These are phyloP conservation scores for Takifugu rubripes DNA, from an alignment of 2,797 vertebrate genomes.

Conservation along the genomic window DNA sequence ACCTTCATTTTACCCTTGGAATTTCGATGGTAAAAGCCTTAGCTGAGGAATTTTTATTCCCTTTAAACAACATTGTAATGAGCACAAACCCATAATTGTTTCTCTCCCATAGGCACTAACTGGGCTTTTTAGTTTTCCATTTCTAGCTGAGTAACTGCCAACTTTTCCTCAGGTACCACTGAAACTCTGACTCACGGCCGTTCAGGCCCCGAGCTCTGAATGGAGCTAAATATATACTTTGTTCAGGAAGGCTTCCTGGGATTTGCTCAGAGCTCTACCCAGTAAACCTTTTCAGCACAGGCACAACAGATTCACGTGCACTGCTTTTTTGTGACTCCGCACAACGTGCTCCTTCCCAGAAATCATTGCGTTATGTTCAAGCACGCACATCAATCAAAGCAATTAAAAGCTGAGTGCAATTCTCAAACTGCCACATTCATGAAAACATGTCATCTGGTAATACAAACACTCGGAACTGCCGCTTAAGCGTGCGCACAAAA, in stretches of 20 bases:
- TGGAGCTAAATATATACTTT: conserved; percentile 52
- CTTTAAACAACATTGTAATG: conserved; percentile 72
- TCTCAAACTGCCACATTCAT: conserved; percentile 46
- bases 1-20: conserved; percentile 67
- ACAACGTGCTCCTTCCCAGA: conserved; percentile 5
- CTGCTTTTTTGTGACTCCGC: conserved; percentile 11
- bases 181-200: conserved; percentile 61
- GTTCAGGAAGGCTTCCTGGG: conserved; percentile 52
- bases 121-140: conserved; percentile 69
- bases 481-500: conserved; percentile 49
- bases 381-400: conserved; percentile 48
- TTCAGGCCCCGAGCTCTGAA: conserved; percentile 39
- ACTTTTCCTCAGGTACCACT: conserved; percentile 64
- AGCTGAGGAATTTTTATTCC: conserved; percentile 68
- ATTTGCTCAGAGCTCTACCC: conserved; percentile 35
- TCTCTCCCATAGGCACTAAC: conserved; percentile 69
- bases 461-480: conserved; percentile 47
- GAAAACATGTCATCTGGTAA: conserved; percentile 45
- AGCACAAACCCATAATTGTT: conserved; percentile 73
- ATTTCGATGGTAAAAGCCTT: conserved; percentile 71
- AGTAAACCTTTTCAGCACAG: conserved; percentile 21
- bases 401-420: conserved; percentile 56
- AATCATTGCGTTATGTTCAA: conserved; percentile 23
- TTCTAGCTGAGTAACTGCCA: conserved; percentile 58
- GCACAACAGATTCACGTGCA: conserved; percentile 11